Evolutionary conservation across 1,140 invertebrate species (phyloP).

Genomic region (Pseudomyrmex dendroicus): DNA sequence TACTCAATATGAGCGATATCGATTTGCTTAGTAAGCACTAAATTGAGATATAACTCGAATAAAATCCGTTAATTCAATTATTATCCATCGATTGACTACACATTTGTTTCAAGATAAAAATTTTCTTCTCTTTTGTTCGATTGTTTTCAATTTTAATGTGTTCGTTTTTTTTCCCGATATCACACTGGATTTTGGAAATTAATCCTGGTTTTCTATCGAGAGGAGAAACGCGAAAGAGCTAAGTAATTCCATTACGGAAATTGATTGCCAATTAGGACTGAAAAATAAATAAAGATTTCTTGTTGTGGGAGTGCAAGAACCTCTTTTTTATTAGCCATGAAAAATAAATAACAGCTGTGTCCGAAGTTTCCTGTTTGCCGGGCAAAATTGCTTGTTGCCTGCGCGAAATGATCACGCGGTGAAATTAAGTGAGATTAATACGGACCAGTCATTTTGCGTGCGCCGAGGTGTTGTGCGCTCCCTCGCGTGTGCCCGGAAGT

Average conservation of each 20-base stretch:
- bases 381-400: neutral
- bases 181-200: too few relatives aligned
- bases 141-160: too few relatives aligned
- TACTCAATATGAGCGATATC: neutral
- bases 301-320: neutral
- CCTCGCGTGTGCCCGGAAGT: constrained; percentile 41
- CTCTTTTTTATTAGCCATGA: neutral
- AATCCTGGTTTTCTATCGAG: too few relatives aligned
- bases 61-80: too few relatives aligned
- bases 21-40: neutral
- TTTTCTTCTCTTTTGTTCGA: too few relatives aligned
- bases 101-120: too few relatives aligned
- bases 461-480: constrained; percentile 15
- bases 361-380: neutral
- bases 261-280: too few relatives aligned
- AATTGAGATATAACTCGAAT: neutral
- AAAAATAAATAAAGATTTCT: neutral
- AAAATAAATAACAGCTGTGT: neutral
- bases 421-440: constrained; percentile 80
- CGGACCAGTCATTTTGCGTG: constrained; percentile 69
- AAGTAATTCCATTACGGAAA: too few relatives aligned
- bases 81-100: too few relatives aligned
- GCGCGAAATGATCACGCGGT: constrained; percentile 71
- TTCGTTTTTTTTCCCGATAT: too few relatives aligned
- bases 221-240: too few relatives aligned